phyloP scores from a whole-genome alignment of 2,888 invertebrate species.

The Volucella inflata region DNA sequence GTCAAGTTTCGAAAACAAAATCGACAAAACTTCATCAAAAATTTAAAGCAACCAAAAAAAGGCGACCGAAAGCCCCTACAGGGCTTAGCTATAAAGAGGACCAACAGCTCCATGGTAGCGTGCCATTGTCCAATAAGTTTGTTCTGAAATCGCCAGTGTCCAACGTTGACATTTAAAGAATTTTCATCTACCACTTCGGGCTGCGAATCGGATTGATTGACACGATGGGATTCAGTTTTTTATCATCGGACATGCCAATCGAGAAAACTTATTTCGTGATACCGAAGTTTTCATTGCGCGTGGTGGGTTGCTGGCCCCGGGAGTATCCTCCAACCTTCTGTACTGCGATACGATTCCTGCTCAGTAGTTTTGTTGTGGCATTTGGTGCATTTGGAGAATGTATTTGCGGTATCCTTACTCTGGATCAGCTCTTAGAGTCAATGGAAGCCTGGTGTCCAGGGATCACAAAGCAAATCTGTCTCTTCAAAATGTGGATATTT shows the following conservation, averaged over 20 bases:
- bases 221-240: slow-evolving; percentile 73
- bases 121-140: neutral
- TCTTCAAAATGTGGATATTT: slow-evolving; percentile 80
- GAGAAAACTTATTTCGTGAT: slow-evolving; percentile 79
- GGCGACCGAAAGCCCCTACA: neutral
- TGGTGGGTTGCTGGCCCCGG: slow-evolving; percentile 81
- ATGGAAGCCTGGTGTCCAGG: slow-evolving; percentile 82
- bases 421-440: slow-evolving; percentile 78
- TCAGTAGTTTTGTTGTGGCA: slow-evolving; percentile 78
- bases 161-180: neutral
- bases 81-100: too few species aligned
- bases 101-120: too few species aligned
- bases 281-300: slow-evolving; percentile 78
- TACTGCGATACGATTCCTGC: slow-evolving; percentile 76
- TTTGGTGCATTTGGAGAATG: slow-evolving; percentile 80
- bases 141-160: neutral
- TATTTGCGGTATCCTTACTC: slow-evolving; percentile 79
- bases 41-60: neutral
- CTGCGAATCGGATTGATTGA: neutral
- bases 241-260: slow-evolving; percentile 76
- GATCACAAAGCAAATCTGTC: slow-evolving; percentile 79
- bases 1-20: neutral
- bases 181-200: neutral
- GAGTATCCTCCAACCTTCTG: slow-evolving; percentile 67
- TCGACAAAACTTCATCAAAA: slow-evolving; percentile 18